Percentiles rank a stretch among this genome's conserved stretches.
These are phyloP conservation scores for Apteryx mantelli DNA, from an alignment of 2,113 vertebrate genomes.

Conservation along the genomic window DNA sequence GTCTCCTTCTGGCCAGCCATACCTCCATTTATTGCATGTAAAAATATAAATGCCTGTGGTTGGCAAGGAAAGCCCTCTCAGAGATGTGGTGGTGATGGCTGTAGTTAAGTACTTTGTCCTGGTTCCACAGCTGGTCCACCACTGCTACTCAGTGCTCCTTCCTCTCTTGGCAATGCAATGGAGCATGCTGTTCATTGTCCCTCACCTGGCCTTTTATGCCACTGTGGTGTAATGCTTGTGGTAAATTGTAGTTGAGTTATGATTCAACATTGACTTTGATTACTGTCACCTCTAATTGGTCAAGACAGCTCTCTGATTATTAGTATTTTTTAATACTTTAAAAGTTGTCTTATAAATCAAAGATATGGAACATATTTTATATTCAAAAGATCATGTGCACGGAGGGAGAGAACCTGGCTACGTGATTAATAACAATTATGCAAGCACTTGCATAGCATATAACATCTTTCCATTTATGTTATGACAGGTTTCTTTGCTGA, in stretches of 20 bases:
- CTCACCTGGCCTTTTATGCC: background rate
- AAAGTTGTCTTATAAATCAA: background rate
- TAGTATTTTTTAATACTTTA: background rate
- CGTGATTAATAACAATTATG: conserved; percentile 23
- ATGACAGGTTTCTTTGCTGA: conserved; percentile 31
- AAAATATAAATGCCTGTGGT: background rate
- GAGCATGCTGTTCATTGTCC: background rate
- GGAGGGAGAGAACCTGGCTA: background rate
- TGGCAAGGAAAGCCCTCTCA: background rate
- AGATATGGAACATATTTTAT: background rate
- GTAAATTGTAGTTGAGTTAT: background rate
- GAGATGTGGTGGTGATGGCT: background rate
- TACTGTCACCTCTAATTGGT: background rate
- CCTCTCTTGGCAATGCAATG: background rate
- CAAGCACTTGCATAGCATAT: background rate
- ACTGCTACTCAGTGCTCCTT: background rate
- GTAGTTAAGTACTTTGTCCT: background rate
- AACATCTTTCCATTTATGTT: background rate
- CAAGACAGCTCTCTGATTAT: background rate
- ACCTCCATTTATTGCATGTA: background rate
- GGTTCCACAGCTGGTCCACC: background rate
- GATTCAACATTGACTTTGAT: background rate
- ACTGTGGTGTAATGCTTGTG: background rate
- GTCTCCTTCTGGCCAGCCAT: background rate
- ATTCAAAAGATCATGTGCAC: background rate